Conservation (phyloP, 2,888 invertebrate genomes). For the Tupiocoris notatus region DNA sequence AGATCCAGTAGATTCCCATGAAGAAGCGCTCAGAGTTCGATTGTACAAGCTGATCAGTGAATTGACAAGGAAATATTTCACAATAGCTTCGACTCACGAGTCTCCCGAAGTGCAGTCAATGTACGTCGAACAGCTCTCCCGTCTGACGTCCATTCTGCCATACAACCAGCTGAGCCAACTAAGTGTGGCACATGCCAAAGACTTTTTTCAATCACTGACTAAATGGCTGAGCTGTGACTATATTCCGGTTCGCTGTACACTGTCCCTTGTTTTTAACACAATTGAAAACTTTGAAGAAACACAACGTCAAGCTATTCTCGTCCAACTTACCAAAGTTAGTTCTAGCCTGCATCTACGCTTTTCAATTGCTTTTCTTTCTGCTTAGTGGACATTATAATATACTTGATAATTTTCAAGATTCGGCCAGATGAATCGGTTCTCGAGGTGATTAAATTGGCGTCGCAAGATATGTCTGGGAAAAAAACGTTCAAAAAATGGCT, state of each 20-base stretch:
- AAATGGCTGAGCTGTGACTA: slow-evolving; percentile 59
- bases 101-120: slow-evolving; percentile 4
- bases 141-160: slow-evolving; percentile 5
- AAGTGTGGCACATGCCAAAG: background rate
- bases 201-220: slow-evolving; percentile 34
- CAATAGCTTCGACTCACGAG: slow-evolving; percentile 14
- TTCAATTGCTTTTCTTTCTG: background rate
- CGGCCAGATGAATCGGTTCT: slow-evolving; percentile 26
- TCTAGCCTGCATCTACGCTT: background rate
- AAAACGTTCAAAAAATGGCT: slow-evolving; percentile 39
- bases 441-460: slow-evolving; percentile 28
- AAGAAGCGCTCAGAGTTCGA: slow-evolving; percentile 17
- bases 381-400: background rate
- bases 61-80: slow-evolving; percentile 31
- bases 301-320: background rate
- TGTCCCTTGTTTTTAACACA: slow-evolving; percentile 65
- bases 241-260: slow-evolving; percentile 58
- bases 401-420: slow-evolving; percentile 4
- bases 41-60: slow-evolving; percentile 24
- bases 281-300: slow-evolving; percentile 24
- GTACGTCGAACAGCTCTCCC: slow-evolving; percentile 31
- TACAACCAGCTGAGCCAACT: slow-evolving; percentile 8
- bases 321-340: slow-evolving; percentile 17
- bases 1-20: slow-evolving; percentile 1
- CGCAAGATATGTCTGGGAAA: slow-evolving; percentile 33